phyloP scores from a whole-genome alignment of 2,797 vertebrate species.

The Tauraco hartlaubi region DNA sequence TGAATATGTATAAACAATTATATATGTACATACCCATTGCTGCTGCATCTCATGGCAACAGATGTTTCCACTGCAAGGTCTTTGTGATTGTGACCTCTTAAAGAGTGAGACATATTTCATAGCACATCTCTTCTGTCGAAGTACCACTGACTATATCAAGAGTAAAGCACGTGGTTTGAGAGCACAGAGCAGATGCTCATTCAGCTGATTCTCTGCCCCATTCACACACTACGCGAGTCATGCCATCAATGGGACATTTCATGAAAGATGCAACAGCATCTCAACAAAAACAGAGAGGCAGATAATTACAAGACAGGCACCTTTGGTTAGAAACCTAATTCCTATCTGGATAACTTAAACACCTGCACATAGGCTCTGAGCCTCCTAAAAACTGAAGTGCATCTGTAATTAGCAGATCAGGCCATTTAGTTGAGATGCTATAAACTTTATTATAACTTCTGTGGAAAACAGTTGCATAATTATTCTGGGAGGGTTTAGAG shows the following conservation, averaged over 20 bases:
- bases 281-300: neutral
- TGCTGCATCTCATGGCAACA: neutral
- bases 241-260: fast-evolving
- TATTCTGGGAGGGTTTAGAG: neutral
- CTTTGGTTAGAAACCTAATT: neutral
- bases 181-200: neutral
- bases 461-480: neutral
- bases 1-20: neutral
- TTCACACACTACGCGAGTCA: fast-evolving
- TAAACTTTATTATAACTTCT: neutral
- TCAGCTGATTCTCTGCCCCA: neutral
- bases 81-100: neutral
- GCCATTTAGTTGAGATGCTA: neutral
- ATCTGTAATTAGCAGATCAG: neutral
- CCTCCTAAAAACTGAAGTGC: neutral
- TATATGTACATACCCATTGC: fast-evolving
- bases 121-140: fast-evolving
- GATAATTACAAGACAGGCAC: neutral
- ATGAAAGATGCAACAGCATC: neutral
- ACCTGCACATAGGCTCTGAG: neutral
- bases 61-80: neutral
- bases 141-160: neutral
- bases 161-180: fast-evolving
- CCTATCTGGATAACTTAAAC: neutral
- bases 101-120: neutral